phyloP scores from a whole-genome alignment of 1,140 invertebrate genomes.

The Drosophila serrata region DNA sequence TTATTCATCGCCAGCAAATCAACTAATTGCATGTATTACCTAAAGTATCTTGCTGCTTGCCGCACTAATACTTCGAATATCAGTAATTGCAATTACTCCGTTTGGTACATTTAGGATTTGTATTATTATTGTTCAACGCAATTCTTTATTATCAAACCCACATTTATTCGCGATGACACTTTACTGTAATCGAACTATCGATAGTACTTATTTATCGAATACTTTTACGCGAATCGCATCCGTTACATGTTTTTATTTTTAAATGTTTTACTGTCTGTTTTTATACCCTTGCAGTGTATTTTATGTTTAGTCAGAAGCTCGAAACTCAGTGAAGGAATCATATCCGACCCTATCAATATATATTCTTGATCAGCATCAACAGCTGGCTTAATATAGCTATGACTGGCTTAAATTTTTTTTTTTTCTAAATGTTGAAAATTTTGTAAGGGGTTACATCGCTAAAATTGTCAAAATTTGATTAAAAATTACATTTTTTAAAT shows the following conservation, averaged over 20 bases:
- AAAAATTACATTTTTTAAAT: no score
- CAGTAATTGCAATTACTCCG: slow-evolving; percentile 17
- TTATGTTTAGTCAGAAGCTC: no score
- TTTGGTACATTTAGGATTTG: slow-evolving; percentile 30
- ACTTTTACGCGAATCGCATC: background rate
- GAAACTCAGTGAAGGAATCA: no score
- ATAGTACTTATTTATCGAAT: slow-evolving; percentile 1
- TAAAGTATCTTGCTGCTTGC: slow-evolving; percentile 11
- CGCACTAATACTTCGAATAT: slow-evolving; percentile 9
- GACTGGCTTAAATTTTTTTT: no score
- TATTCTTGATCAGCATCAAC: no score
- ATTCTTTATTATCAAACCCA: slow-evolving; percentile 50
- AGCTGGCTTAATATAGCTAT: no score
- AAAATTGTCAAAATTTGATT: no score
- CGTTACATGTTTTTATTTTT: background rate
- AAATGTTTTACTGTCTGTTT: background rate
- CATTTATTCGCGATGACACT: slow-evolving; percentile 41
- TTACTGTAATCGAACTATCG: slow-evolving; percentile 31
- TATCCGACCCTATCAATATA: no score
- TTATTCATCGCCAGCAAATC: slow-evolving; percentile 2
- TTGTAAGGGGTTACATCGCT: no score
- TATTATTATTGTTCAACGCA: slow-evolving; percentile 52
- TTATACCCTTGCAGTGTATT: no score
- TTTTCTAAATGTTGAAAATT: no score
- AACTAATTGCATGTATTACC: slow-evolving; percentile 7